phyloP scores from a whole-genome alignment of 2,888 invertebrate species.

The Muschampia plurimacula region DNA sequence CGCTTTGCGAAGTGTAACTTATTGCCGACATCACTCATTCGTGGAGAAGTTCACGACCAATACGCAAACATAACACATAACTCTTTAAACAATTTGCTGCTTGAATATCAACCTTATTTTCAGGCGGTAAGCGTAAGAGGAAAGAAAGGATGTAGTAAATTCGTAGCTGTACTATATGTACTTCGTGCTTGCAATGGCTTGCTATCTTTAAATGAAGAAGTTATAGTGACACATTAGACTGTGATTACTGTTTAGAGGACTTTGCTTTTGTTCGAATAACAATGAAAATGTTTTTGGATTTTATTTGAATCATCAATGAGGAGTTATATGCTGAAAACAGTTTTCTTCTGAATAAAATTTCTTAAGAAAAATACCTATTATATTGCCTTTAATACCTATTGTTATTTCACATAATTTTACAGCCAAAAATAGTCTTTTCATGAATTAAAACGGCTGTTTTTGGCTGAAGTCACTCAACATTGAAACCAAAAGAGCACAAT shows the following conservation, averaged over 20 bases:
- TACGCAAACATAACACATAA: conserved; percentile 12
- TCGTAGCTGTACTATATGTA: conserved; percentile 9
- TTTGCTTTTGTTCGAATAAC: conserved; percentile 15
- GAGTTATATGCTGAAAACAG: neutral
- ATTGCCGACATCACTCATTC: conserved; percentile 66
- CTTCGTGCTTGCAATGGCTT: conserved; percentile 32
- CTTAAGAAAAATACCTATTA: too few species aligned
- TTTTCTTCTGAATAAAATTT: neutral
- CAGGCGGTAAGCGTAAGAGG: conserved; percentile 1
- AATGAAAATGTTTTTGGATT: neutral
- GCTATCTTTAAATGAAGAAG: conserved; percentile 37
- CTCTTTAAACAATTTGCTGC: conserved; percentile 48
- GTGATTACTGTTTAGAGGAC: conserved; percentile 25
- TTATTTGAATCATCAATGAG: neutral
- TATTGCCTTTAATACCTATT: too few species aligned
- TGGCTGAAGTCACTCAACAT: neutral
- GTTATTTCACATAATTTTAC: too few species aligned
- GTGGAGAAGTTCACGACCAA: conserved; percentile 48
- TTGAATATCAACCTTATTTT: conserved; percentile 43
- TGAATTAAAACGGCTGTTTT: neutral
- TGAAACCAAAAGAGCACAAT: conserved; percentile 31
- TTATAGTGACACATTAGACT: conserved; percentile 34
- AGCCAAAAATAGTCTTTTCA: too few species aligned
- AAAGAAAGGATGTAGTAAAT: neutral
- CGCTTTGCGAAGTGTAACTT: conserved; percentile 65